Base-by-base conservation (phyloP, 2,113 vertebrate genomes). In the Sinocyclocheilus anshuiensis region DNA sequence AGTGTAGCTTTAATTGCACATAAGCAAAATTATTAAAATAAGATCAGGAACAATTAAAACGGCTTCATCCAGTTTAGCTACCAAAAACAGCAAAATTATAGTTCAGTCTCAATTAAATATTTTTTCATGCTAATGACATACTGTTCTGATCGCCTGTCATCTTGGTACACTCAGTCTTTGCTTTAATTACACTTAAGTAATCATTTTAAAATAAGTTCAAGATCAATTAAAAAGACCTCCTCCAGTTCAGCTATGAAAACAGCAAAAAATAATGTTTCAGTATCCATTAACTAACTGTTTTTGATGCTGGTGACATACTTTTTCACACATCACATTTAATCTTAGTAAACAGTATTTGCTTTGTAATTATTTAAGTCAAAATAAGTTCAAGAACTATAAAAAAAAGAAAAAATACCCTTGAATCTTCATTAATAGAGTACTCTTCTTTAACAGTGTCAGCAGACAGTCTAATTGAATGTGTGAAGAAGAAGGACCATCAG, bases 401-500 rank as follows among this genome's bases (percentile, higher is more conserved):
- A 11, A 11, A 39, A 33, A 18, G 12, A 2, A 72, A 75, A 48
- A 24, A 42, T 24, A 24, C 0, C 13, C 16, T 45, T 15, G 15
- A 48, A 20, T 69, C 10, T 69, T 18, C 24, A 50, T 53, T 82
- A 53, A 82, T 26, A 13, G 24, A 33, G 61, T 69, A 22, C 4
- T 71, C 33, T 55, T 55, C 36, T 50, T 74, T 84, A 86, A 89
- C 83, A 63, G 85, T 82, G 90, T 79, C 92, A 91, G 93, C 93
- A 81, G 95, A 97, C 75, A 86, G 91, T 89, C 91, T 98, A 74
- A 93, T 97, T 57, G 95, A 97, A 83, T 96, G 96, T 89, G 96
- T 97, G 90, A 97, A 95, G 93, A 96, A 87, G 11, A 96, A 95
- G n/a, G 94, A 98, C 85, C 90, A 95, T 84, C 94, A 94, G 87